Percentiles rank a stretch among this genome's conserved stretches.
phyloP scores from a whole-genome alignment of 2,888 invertebrate species.

The Philereme transversata region DNA sequence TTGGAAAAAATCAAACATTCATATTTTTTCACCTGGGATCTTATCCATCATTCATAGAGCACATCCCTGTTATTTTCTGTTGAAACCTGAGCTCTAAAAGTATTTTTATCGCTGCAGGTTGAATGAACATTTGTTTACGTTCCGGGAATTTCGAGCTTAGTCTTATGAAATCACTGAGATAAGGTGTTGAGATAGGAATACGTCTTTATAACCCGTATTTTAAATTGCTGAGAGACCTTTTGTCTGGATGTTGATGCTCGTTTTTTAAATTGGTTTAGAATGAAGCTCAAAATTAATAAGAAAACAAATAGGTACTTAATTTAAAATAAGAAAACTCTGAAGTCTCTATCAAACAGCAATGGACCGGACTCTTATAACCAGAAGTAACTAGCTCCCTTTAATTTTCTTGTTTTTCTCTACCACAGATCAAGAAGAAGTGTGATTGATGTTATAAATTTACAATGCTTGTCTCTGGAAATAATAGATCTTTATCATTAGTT shows the following conservation, averaged over 20 bases:
- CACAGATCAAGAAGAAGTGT: too few relatives aligned
- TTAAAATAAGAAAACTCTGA: too few relatives aligned
- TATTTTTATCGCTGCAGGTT: conserved; percentile 44
- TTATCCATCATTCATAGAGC: background rate
- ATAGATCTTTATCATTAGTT: too few relatives aligned
- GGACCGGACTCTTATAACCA: too few relatives aligned
- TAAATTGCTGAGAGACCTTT: background rate
- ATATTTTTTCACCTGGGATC: background rate
- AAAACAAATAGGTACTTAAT: too few relatives aligned
- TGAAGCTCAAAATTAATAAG: too few relatives aligned
- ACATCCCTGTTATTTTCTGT: conserved; percentile 18
- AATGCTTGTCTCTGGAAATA: too few relatives aligned
- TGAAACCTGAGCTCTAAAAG: conserved; percentile 27
- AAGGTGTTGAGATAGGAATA: conserved; percentile 7
- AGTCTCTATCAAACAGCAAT: too few relatives aligned
- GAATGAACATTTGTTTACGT: conserved; percentile 45
- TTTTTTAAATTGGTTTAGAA: background rate
- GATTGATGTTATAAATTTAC: too few relatives aligned
- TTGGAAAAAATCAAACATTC: background rate
- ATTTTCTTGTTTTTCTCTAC: too few relatives aligned
- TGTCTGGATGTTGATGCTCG: background rate
- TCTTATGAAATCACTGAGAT: conserved; percentile 28
- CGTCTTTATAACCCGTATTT: background rate
- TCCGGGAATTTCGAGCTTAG: conserved; percentile 27
- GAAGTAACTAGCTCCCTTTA: too few relatives aligned